Evolutionary conservation across 2,888 invertebrate species (phyloP).

Genomic region (Lasioglossum vierecki): DNA sequence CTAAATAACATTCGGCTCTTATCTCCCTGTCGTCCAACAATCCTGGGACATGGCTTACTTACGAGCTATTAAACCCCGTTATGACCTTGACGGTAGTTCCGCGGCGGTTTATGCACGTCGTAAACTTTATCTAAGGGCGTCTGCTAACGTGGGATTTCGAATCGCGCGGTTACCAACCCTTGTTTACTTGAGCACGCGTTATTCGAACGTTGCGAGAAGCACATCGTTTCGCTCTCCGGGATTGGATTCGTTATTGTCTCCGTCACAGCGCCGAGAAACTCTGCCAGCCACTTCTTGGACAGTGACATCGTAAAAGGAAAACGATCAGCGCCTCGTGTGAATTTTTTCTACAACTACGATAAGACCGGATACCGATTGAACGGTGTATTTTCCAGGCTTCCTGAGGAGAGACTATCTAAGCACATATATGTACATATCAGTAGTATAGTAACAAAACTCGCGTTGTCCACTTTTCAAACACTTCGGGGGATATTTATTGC

Average conservation of each 20-base stretch:
- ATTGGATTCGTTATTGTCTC: constrained; percentile 8
- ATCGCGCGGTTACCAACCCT: constrained; percentile 33
- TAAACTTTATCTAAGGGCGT: constrained; percentile 59
- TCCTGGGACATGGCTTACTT: constrained; percentile 36
- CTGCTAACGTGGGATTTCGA: constrained; percentile 26
- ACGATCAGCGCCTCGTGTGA: not conserved
- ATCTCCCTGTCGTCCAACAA: constrained; percentile 50
- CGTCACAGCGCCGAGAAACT: not conserved
- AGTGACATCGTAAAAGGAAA: not conserved
- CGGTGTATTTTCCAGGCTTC: not conserved
- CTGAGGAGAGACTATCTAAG: not conserved
- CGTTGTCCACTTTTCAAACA: not conserved
- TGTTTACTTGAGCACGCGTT: constrained; percentile 48
- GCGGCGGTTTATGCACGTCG: constrained; percentile 46
- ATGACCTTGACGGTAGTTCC: constrained; percentile 39
- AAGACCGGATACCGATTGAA: not conserved
- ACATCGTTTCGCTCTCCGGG: not conserved
- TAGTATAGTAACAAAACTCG: too few relatives aligned
- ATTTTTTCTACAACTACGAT: not conserved
- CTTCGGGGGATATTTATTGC: not conserved
- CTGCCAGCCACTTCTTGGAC: not conserved
- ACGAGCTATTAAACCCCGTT: constrained; percentile 65
- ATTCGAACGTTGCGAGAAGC: constrained; percentile 23
- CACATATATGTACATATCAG: too few relatives aligned
- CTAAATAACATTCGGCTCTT: constrained; percentile 51